Percentiles rank a stretch among this genome's conserved stretches.
Conservation (phyloP, 2,113 vertebrate species). For the Pongo abelii region DNA sequence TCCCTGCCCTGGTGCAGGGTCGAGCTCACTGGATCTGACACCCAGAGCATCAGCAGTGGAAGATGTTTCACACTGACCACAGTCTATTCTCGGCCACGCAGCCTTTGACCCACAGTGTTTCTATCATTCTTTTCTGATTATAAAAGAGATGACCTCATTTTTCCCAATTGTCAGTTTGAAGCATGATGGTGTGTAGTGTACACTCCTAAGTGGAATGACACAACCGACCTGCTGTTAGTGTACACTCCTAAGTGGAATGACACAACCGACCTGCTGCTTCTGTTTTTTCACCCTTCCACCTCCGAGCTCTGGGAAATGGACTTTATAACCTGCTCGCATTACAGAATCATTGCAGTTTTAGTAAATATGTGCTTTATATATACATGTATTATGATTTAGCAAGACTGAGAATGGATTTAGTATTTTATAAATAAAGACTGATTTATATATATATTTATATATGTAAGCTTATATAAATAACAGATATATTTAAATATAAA, state of each 20-base stretch:
- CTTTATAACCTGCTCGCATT: neutral
- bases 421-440: too few species aligned
- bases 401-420: too few species aligned
- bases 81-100: neutral
- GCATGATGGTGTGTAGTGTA: fast-evolving
- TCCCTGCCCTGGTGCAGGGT: neutral
- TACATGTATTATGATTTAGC: too few species aligned
- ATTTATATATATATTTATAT: too few species aligned
- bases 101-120: fast-evolving
- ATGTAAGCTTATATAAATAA: too few species aligned
- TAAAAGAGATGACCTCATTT: fast-evolving
- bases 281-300: too few species aligned
- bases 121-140: fast-evolving
- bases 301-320: neutral
- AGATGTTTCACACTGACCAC: fast-evolving
- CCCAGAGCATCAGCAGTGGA: neutral
- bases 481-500: too few species aligned
- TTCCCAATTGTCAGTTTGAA: fast-evolving
- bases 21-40: neutral
- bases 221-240: fast-evolving
- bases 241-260: fast-evolving
- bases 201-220: fast-evolving
- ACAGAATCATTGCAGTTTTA: neutral
- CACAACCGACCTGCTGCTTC: fast-evolving
- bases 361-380: neutral